Evolutionary conservation across 2,113 vertebrate species (phyloP), one percentile per base, ranked within the genome.

Genomic region (Hemibates koningsi): DNA sequence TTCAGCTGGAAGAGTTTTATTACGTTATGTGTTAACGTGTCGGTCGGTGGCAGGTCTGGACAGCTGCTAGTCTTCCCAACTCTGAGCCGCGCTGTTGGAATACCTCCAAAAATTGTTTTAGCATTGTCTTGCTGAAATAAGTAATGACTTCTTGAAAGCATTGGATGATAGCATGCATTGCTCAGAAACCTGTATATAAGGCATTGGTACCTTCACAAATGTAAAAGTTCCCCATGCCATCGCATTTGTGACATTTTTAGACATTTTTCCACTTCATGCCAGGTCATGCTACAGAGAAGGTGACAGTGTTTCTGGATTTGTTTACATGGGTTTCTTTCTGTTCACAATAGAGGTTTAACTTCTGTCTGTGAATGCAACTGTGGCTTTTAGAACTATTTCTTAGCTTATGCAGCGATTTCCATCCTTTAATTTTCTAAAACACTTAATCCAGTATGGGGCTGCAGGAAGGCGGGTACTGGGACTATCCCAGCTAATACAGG

Each of bases 81-180:
- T 43, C 13, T 43, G 38, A 27, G 66, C 21, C 3, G 5, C 0
- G 21, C 13, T 73, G 68, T 24, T 45, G 38, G 36, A 43, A 43
- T 71, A 43, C 36, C n/a, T 43, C n/a, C 63, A 71, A 21, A 71
- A 9, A 0, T 16, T 43, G n/a, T 21, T 43, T 71, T 43, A 41
- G n/a, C 66, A 16, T 71, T 45, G 5, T 71, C 13, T 71, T 24
- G 38, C n/a, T 16, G 66, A 71, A 43, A 71, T 43, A 71, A 71
- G 6, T 71, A 21, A 71, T 41, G 36, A 14, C 19, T 41, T 16
- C 66, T 10, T 43, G 38, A 71, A 71, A 43, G 10, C 10, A 38
- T 2, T 38, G n/a, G 7, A 45, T 45, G 13, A 21, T 0, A 1
- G 13, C 13, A 27, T 43, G 9, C 38, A 0, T 43, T 71, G 66